Evolutionary conservation across 2,888 invertebrate species (phyloP).

Genomic region (Glyphotaelius pellucidus): DNA sequence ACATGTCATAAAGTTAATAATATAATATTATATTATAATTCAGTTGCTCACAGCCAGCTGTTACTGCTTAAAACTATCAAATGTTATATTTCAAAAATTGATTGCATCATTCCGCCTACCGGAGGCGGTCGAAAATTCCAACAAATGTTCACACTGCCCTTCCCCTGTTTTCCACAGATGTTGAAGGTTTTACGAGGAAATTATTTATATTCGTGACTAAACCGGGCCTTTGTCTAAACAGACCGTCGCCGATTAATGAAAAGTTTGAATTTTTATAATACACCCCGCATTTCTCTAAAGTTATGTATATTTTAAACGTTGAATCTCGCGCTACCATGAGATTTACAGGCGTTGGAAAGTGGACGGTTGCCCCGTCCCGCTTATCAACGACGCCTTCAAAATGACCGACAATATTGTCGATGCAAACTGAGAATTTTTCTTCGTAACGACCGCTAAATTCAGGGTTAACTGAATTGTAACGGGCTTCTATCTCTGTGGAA

Average conservation of each 20-base stretch:
- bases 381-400: conserved; percentile 30
- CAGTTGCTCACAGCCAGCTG: not conserved
- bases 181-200: conserved; percentile 26
- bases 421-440: conserved; percentile 45
- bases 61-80: not conserved
- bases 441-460: conserved; percentile 48
- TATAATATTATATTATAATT: not conserved
- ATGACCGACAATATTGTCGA: conserved; percentile 11
- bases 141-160: not conserved
- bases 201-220: conserved; percentile 43
- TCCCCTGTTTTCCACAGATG: not conserved
- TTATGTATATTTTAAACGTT: not conserved
- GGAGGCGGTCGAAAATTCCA: not conserved
- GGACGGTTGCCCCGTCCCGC: conserved; percentile 7
- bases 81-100: not conserved
- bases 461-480: conserved; percentile 42
- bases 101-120: not conserved
- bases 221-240: conserved; percentile 32
- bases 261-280: conserved; percentile 49
- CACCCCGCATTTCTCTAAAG: conserved; percentile 34
- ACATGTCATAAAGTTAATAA: not conserved
- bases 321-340: not conserved
- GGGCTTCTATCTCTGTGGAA: conserved; percentile 47
- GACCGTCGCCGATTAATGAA: not conserved
- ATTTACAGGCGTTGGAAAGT: conserved; percentile 22